Evolutionary conservation across 92 coral and sea anemone genomes (phyloP), one percentile per base, ranked within the genome.

Genomic region (Zoanthus sociatus): DNA sequence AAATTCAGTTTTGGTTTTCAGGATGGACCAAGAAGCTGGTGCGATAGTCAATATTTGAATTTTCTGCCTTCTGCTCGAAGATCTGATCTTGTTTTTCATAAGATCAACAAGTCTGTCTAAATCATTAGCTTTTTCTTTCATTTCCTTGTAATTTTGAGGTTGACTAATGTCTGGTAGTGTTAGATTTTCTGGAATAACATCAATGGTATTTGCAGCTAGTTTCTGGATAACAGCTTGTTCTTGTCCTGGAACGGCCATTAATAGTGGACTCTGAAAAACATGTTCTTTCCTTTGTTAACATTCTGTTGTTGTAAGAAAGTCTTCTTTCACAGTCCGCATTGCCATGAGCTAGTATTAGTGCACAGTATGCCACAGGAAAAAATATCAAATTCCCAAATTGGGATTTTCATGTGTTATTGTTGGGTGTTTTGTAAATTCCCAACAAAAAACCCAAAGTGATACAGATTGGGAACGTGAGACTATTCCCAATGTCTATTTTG

Each of bases 11-110:
- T 84, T 78, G 42, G 76, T 71, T 84, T 83, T 89, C 81, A 77
- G 48, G 37, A 84, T 89, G 48, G 89, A 84, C 92, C 86, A 89
- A 12, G 92, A 89, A 84, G 89, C 71, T 11, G 88, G 82, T 32
- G 82, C 51, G 10, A 84, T 77, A 20, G 92, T 89, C 54, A 89
- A 31, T 84, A 84, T 78, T 89, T 84, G 71, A 15, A 50, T 87
- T 87, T 69, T 69, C 78, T 87, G 85, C 85, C 77, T 78, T 33
- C 32, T 78, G 85, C 17, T 87, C 13, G 78, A 48, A 64, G 90
- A 50, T 67, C 42, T 87, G 44, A 87, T 87, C 78, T 87, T 78
- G 78, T 87, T 55, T 87, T 87, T 78, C 90, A 86, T 78, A 44
- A 87, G 85, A 67, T 51, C 73, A 48, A 76, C 84, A 73, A 88